Evolutionary conservation across 2,113 vertebrate species (phyloP).

Genomic region (Percopsis transmontana): DNA sequence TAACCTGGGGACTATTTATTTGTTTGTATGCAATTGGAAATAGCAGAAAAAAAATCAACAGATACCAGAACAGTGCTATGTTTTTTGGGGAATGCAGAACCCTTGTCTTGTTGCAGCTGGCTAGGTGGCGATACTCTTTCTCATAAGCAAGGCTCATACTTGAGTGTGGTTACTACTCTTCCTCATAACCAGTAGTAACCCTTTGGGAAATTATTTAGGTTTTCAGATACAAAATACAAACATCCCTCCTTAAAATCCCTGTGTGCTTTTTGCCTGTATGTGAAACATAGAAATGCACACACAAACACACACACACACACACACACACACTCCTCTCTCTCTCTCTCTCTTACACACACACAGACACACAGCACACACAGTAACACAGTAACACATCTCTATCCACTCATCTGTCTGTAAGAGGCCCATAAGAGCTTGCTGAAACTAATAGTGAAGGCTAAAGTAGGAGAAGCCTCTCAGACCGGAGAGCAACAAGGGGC

Average conservation of each 20-base stretch:
- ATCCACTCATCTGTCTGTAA: constrained; percentile 10
- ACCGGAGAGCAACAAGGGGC: constrained; percentile 50
- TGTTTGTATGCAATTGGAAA: constrained; percentile 25
- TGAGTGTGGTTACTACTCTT: too few species aligned
- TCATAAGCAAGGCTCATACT: constrained; percentile 70
- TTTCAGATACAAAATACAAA: constrained; percentile 27
- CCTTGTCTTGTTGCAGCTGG: not conserved
- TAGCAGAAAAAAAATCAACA: too few species aligned
- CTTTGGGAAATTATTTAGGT: constrained; percentile 74
- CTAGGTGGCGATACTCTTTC: constrained; percentile 53
- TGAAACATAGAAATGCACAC: not conserved
- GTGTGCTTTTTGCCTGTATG: not conserved
- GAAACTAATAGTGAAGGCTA: constrained; percentile 43
- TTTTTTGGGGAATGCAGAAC: constrained; percentile 44
- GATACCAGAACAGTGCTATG: constrained; percentile 4
- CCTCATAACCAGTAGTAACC: constrained; percentile 68
- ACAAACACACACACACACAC: not conserved
- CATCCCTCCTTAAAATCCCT: not conserved
- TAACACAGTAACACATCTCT: constrained; percentile 1
- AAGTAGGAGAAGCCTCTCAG: constrained; percentile 48
- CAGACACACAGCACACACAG: too few species aligned
- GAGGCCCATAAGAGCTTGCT: constrained; percentile 5
- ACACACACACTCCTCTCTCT: not conserved
- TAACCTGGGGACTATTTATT: constrained; percentile 6
- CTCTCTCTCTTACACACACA: too few species aligned